These are phyloP conservation scores for Pseudoatta argentina DNA, from an alignment of 1,140 invertebrate genomes.

Conservation along the genomic window DNA sequence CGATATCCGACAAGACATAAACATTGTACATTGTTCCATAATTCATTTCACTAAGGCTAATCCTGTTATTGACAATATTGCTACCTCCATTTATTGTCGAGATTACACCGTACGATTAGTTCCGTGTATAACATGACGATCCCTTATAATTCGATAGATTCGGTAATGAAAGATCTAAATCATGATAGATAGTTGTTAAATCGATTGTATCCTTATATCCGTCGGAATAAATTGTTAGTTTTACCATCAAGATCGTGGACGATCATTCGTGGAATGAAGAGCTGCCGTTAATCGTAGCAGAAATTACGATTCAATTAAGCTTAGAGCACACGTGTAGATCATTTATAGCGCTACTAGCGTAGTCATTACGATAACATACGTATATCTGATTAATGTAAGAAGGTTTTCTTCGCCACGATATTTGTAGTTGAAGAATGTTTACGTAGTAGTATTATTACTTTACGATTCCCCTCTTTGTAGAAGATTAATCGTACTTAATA, in stretches of 20 bases:
- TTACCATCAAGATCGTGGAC: constrained; percentile 37
- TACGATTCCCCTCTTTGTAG: background rate
- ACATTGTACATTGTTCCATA: constrained; percentile 58
- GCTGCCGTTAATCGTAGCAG: constrained; percentile 23
- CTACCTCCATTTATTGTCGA: constrained; percentile 59
- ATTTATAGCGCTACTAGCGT: constrained; percentile 54
- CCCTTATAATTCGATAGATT: constrained; percentile 28
- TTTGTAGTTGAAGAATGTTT: constrained; percentile 4
- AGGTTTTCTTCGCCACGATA: background rate
- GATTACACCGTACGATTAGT: constrained; percentile 56
- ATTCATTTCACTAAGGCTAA: constrained; percentile 52
- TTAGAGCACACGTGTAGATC: constrained; percentile 40
- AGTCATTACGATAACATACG: constrained; percentile 57
- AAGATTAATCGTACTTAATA: constrained; percentile 14
- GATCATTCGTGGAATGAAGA: constrained; percentile 38
- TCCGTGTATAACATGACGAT: constrained; percentile 22
- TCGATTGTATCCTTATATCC: constrained; percentile 33
- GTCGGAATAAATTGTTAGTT: constrained; percentile 43
- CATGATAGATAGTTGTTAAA: constrained; percentile 31
- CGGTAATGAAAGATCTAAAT: constrained; percentile 20
- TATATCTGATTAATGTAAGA: constrained; percentile 50
- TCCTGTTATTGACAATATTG: constrained; percentile 60
- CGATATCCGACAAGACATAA: constrained; percentile 20
- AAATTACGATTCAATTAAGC: constrained; percentile 46
- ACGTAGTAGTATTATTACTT: constrained; percentile 17